Evolutionary conservation across 1,140 invertebrate species (phyloP), one percentile per base, ranked within the genome.

Genomic region (Eumaeus atala): DNA sequence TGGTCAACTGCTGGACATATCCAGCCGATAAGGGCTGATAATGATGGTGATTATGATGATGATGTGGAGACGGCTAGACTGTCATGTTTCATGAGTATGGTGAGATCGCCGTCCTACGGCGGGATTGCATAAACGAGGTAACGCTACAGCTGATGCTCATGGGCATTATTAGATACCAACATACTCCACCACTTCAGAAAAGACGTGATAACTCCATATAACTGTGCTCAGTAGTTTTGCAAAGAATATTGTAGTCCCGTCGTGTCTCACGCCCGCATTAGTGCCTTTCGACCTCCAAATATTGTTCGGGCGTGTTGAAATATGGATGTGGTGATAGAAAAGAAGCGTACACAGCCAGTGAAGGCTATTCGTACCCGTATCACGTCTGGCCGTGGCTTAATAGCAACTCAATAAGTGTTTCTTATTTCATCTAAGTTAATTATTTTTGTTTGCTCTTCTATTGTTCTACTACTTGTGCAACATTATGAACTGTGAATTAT

Each of bases 271-370:
- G 77, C 79, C 72, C 82, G 75, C 72, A 82, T 83, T 82, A 83
- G 73, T 72, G 68, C 72, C 72, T 64, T 64, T 72, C 71, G 67
- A 75, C 70, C 74, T 68, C 73, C 73, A 83, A 82, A 84, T 84
- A 81, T 83, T 81, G 73, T 78, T 77, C 72, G 53, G 70, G 70
- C 70, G 67, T 77, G 74, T 77, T 84, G 79, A 82, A 85, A 85
- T 83, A 85, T 83, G 77, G 72, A 85, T 82, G 75, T 55, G 72
- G 68, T 75, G 77, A 83, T 83, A 85, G 83, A 83, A 81, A 83
- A n/a, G n/a, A 81, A 83, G 71, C 76, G 81, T 83, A 84, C 78
- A 82, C 70, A 62, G 65, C 59, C 64, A 65, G 65, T 67, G 55
- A 68, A 64, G 66, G 70, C 7, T 40, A 47, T 51, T 34, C 17